Percentiles rank a stretch among this genome's conserved stretches.
Evolutionary conservation across 2,113 vertebrate genomes (phyloP).

Genomic region (Psilopogon haemacephalus): DNA sequence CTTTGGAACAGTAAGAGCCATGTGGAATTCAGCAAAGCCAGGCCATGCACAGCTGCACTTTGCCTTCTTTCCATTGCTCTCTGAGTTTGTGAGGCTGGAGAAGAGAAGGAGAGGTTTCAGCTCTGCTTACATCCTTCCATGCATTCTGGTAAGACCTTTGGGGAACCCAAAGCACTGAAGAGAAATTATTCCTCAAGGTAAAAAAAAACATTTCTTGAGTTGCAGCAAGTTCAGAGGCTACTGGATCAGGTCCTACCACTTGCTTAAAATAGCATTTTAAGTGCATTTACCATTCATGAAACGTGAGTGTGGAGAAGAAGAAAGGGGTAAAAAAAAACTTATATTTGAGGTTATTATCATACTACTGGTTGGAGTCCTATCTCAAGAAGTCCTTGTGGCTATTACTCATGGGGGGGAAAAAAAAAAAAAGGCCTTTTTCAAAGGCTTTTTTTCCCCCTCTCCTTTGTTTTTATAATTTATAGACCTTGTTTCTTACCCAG

Average conservation of each 20-base stretch:
- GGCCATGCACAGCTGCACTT: background rate
- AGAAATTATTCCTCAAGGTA: background rate
- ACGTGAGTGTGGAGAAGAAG: background rate
- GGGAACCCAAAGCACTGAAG: background rate
- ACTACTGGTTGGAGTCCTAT: background rate
- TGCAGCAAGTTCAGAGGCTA: background rate
- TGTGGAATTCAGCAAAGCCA: background rate
- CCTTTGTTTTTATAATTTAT: background rate
- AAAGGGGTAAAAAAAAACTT: background rate
- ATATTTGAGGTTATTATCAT: background rate
- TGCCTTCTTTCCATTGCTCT: background rate
- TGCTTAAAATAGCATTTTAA: background rate
- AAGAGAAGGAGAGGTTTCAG: background rate
- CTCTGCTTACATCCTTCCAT: rapidly evolving
- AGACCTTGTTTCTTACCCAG: background rate
- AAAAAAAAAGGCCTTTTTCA: background rate
- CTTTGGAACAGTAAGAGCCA: background rate
- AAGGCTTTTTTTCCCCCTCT: background rate
- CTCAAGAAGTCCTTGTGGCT: background rate
- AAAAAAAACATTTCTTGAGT: background rate
- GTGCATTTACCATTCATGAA: background rate
- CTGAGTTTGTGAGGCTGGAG: background rate
- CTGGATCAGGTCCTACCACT: background rate
- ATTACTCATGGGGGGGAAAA: background rate
- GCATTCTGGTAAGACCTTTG: background rate